Evolutionary conservation across 2,888 invertebrate species (phyloP).

Genomic region (Eledone cirrhosa): DNA sequence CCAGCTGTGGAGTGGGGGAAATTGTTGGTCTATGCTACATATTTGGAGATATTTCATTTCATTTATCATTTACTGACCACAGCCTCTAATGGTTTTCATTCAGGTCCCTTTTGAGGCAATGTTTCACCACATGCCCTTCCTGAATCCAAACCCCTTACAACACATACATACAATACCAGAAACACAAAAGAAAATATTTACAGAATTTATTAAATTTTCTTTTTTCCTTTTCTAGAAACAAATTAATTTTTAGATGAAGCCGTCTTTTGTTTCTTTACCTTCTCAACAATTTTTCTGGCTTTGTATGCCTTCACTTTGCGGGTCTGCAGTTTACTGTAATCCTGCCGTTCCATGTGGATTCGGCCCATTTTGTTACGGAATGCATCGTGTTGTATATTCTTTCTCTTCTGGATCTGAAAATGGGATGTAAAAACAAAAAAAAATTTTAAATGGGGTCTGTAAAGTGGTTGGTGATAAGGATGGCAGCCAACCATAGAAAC

Average conservation of each 20-base stretch:
- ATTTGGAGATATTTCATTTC: too few species aligned
- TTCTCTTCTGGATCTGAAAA: conserved; percentile 80
- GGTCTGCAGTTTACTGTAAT: conserved; percentile 84
- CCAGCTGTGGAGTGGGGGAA: too few species aligned
- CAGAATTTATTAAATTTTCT: not conserved
- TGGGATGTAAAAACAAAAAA: conserved; percentile 13
- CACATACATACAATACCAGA: too few species aligned
- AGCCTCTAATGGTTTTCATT: too few species aligned
- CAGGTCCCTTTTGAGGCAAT: too few species aligned
- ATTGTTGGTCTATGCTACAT: too few species aligned
- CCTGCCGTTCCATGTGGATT: conserved; percentile 91
- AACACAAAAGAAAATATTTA: too few species aligned
- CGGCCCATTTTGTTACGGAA: conserved; percentile 91
- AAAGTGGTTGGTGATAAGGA: not conserved
- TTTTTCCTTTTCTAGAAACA: not conserved
- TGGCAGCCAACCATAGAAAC: too few species aligned
- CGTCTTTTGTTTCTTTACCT: conserved; percentile 48
- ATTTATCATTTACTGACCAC: too few species aligned
- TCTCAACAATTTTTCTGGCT: not conserved
- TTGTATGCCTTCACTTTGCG: conserved; percentile 63
- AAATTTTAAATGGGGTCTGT: not conserved
- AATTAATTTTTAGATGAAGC: not conserved
- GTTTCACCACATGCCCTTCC: too few species aligned
- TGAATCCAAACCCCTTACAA: too few species aligned
- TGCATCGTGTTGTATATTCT: conserved; percentile 87